These are phyloP conservation scores for Philereme vetulata DNA, from an alignment of 2,888 invertebrate genomes.

Conservation along the genomic window DNA sequence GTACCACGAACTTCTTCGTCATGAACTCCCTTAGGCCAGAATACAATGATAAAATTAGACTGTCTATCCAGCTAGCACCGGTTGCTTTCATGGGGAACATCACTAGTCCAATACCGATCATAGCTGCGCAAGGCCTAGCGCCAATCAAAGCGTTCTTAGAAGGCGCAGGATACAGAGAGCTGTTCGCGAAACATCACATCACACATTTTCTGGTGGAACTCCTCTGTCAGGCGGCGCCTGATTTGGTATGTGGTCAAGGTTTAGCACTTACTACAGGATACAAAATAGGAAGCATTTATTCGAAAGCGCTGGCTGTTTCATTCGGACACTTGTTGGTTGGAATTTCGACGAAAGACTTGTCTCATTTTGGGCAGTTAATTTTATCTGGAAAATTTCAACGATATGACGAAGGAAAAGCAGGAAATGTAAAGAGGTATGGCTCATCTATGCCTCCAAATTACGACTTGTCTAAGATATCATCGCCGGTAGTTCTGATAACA, in stretches of 20 bases:
- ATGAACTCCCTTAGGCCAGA: conserved; percentile 80
- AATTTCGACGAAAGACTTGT: conserved; percentile 68
- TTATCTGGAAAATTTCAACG: conserved; percentile 61
- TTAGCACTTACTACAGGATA: conserved; percentile 84
- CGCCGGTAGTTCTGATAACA: conserved; percentile 67
- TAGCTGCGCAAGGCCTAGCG: conserved; percentile 44
- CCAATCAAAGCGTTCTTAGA: conserved; percentile 53
- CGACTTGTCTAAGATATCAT: conserved; percentile 58
- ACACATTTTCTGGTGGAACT: conserved; percentile 65
- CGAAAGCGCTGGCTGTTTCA: conserved; percentile 77
- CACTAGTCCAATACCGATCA: conserved; percentile 51
- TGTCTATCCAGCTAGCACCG: conserved; percentile 72
- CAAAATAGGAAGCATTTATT: conserved; percentile 78
- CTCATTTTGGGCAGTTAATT: conserved; percentile 82
- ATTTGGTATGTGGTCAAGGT: conserved; percentile 80
- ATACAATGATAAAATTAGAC: conserved; percentile 83
- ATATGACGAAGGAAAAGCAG: conserved; percentile 63
- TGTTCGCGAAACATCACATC: conserved; percentile 83
- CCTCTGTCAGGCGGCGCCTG: conserved; percentile 64
- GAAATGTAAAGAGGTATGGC: conserved; percentile 65
- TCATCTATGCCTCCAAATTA: conserved; percentile 61
- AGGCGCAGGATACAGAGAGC: conserved; percentile 82
- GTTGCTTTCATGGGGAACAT: conserved; percentile 81
- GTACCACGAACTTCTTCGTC: conserved; percentile 84
- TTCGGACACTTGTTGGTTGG: conserved; percentile 82